Percentiles rank a stretch among this genome's conserved stretches.
phyloP scores from a whole-genome alignment of 2,113 vertebrate species.

The Clarias magur region DNA sequence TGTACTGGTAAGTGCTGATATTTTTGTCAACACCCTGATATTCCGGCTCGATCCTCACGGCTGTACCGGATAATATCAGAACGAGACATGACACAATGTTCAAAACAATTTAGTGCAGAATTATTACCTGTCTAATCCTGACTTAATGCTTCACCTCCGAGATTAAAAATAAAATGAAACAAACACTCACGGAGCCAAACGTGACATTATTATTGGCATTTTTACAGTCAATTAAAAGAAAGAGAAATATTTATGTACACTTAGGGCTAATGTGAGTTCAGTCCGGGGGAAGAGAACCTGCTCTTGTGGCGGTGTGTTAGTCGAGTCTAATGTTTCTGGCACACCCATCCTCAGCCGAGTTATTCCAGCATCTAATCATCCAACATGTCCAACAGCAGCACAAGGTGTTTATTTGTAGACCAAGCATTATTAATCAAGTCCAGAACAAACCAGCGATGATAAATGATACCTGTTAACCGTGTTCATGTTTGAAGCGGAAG shows the following conservation, averaged over 20 bases:
- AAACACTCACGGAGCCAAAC: background rate
- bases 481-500: slow-evolving; percentile 44
- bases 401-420: slow-evolving; percentile 50
- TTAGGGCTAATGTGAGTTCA: background rate
- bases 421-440: slow-evolving; percentile 67
- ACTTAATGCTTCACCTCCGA: background rate
- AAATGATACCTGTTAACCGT: slow-evolving; percentile 53
- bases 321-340: slow-evolving; percentile 18
- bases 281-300: background rate
- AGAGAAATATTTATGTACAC: background rate
- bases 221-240: background rate
- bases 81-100: background rate
- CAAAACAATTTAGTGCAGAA: no score
- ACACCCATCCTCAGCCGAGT: background rate
- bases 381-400: slow-evolving; percentile 25
- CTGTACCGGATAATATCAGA: background rate
- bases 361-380: slow-evolving; percentile 12
- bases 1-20: background rate
- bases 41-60: background rate
- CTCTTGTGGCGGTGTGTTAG: background rate
- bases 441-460: slow-evolving; percentile 63
- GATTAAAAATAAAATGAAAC: slow-evolving; percentile 3
- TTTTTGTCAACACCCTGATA: background rate
- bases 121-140: background rate
- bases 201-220: background rate